A percentile compares a stretch with the other conserved stretches of the same genome.
Conservation (phyloP, 2,888 invertebrate genomes). For the Oscheius myriophilus region DNA sequence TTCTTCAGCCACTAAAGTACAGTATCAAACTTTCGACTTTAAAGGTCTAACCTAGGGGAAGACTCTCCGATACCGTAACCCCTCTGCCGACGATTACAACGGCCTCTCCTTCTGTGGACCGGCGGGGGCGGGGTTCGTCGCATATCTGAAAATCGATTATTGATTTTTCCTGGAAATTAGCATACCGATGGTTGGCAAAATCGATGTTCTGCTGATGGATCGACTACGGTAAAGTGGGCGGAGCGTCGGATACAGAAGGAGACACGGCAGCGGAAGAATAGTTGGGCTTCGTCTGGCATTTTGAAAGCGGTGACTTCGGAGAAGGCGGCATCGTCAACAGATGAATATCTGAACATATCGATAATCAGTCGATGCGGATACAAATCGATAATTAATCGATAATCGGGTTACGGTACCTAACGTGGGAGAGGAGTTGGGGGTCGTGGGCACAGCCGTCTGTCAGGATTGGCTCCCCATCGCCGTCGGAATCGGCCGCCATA, state of each 20-base stretch:
- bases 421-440: slow-evolving; percentile 22
- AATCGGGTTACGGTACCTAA: slow-evolving; percentile 3
- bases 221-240: not conserved
- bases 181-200: slow-evolving; percentile 24
- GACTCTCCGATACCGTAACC: slow-evolving; percentile 18
- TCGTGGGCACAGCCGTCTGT: slow-evolving; percentile 28
- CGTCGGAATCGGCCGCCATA: slow-evolving; percentile 19
- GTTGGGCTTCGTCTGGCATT: slow-evolving; percentile 29
- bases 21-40: too few relatives aligned
- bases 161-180: too few relatives aligned
- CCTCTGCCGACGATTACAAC: slow-evolving; percentile 13
- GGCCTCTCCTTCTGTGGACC: slow-evolving; percentile 3
- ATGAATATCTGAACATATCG: slow-evolving; percentile 28
- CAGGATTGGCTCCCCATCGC: slow-evolving; percentile 8
- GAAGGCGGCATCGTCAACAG: slow-evolving; percentile 27
- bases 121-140: slow-evolving; percentile 11
- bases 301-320: slow-evolving; percentile 34
- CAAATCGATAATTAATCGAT: too few relatives aligned
- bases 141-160: slow-evolving; percentile 2
- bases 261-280: slow-evolving; percentile 29
- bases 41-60: slow-evolving; percentile 11
- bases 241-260: slow-evolving; percentile 27
- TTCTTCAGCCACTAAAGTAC: too few relatives aligned
- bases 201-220: not conserved
- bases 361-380: too few relatives aligned